These are phyloP conservation scores for Clarias magur DNA, from an alignment of 2,113 vertebrate genomes.

Conservation along the genomic window DNA sequence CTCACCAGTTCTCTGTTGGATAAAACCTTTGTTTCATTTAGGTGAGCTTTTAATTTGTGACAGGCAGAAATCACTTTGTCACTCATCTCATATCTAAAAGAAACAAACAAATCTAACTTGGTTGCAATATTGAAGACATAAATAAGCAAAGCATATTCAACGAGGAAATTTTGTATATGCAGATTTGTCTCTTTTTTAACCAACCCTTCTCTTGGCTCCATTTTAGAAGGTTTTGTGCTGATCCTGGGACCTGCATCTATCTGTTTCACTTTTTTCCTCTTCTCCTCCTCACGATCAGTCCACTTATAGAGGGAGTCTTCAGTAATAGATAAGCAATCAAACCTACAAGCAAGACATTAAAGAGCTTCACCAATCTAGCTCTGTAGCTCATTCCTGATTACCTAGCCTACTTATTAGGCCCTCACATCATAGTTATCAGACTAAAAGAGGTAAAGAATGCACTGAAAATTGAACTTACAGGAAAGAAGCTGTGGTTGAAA, in stretches of 20 bases:
- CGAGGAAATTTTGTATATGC: not conserved
- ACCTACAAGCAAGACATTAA: slow-evolving; percentile 46
- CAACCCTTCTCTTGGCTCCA: slow-evolving; percentile 51
- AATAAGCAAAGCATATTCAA: not conserved
- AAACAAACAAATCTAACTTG: not conserved
- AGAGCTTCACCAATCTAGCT: not conserved
- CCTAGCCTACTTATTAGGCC: not conserved
- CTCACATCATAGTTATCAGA: not conserved
- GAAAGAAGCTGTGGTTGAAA: not conserved
- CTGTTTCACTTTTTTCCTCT: slow-evolving; percentile 47
- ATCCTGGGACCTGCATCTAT: slow-evolving; percentile 19
- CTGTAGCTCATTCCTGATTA: not conserved
- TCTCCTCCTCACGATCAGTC: slow-evolving; percentile 46
- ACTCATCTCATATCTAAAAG: slow-evolving; percentile 82
- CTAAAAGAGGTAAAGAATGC: not conserved
- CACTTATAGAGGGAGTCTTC: slow-evolving; percentile 33
- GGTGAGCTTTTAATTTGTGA: slow-evolving; percentile 81
- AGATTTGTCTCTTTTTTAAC: not conserved
- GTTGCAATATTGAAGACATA: not conserved
- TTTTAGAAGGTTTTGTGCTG: slow-evolving; percentile 43
- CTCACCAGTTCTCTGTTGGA: slow-evolving; percentile 89
- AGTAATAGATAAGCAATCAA: slow-evolving; percentile 53
- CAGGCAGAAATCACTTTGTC: slow-evolving; percentile 90
- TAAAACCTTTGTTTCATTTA: slow-evolving; percentile 79
- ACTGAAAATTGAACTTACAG: not conserved